Evolutionary conservation across 2,113 vertebrate species (phyloP).

Genomic region (Platichthys flesus): DNA sequence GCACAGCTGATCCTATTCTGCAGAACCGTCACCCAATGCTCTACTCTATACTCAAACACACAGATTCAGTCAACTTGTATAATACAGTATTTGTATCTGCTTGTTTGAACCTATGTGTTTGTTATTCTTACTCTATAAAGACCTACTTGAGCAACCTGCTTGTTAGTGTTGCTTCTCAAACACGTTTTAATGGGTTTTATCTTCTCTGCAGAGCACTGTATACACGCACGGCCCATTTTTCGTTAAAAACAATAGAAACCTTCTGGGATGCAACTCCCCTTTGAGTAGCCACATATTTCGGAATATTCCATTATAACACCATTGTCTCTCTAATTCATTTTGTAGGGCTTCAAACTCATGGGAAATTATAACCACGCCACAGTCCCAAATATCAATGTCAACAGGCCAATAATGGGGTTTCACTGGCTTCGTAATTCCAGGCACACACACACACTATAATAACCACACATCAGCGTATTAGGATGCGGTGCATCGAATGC

Average conservation of each 20-base stretch:
- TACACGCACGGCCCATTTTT: conserved; percentile 22
- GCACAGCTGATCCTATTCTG: conserved; percentile 15
- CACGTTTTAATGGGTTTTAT: conserved; percentile 37
- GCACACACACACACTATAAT: not conserved
- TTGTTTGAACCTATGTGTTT: conserved; percentile 9
- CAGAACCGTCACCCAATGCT: not conserved
- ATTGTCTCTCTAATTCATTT: conserved; percentile 3
- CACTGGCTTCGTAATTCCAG: not conserved
- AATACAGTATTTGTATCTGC: not conserved
- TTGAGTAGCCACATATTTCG: conserved; percentile 34
- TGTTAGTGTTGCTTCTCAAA: conserved; percentile 21
- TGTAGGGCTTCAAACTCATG: conserved; percentile 18
- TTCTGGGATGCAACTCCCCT: not conserved
- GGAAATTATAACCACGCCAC: conserved; percentile 24
- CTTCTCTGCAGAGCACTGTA: conserved; percentile 2
- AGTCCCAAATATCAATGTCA: conserved; percentile 37
- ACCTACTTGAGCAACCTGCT: conserved; percentile 1
- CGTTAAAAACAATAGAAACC: conserved; percentile 22
- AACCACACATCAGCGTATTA: not conserved
- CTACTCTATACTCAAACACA: not conserved
- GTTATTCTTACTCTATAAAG: conserved; percentile 1
- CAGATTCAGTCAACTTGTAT: not conserved
- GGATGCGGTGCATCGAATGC: not conserved
- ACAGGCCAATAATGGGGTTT: conserved; percentile 36
- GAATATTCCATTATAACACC: conserved; percentile 25